Evolutionary conservation across 2,797 vertebrate genomes (phyloP).

Genomic region (Bradypus variegatus): DNA sequence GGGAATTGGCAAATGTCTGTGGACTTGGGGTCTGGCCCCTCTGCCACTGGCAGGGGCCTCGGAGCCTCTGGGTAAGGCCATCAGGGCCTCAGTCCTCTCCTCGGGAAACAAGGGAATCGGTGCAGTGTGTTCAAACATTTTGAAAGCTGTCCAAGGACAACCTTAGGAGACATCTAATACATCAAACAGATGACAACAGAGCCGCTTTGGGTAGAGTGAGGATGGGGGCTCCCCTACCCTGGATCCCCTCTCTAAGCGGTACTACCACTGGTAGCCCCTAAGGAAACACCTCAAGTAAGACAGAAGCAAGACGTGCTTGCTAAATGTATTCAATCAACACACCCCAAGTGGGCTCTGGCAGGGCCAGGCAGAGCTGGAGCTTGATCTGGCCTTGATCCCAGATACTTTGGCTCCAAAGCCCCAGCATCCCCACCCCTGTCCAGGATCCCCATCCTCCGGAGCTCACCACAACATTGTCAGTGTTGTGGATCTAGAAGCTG

Average conservation of each 20-base stretch:
- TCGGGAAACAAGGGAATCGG: neutral
- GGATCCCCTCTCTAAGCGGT: neutral
- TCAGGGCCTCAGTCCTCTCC: neutral
- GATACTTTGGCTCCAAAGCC: neutral
- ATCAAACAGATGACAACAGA: neutral
- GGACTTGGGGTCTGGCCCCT: neutral
- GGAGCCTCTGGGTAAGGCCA: neutral
- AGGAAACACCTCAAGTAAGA: neutral
- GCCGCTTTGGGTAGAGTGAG: neutral
- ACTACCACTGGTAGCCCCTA: neutral
- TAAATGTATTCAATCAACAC: neutral
- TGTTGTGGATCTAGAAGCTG: neutral
- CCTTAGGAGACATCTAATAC: neutral
- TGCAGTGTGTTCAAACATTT: neutral
- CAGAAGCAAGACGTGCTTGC: neutral
- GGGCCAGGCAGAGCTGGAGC: neutral
- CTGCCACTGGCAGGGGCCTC: neutral
- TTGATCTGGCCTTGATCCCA: neutral
- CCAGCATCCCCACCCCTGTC: neutral
- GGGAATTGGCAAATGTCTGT: neutral
- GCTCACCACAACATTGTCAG: neutral
- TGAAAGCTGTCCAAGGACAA: neutral
- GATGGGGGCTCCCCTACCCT: neutral
- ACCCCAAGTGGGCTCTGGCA: rapidly evolving
- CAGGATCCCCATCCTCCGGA: too few species aligned